Evolutionary conservation across 2,888 invertebrate species (phyloP), one percentile per base, ranked within the genome.

Genomic region (Neuroscelio doddi): DNA sequence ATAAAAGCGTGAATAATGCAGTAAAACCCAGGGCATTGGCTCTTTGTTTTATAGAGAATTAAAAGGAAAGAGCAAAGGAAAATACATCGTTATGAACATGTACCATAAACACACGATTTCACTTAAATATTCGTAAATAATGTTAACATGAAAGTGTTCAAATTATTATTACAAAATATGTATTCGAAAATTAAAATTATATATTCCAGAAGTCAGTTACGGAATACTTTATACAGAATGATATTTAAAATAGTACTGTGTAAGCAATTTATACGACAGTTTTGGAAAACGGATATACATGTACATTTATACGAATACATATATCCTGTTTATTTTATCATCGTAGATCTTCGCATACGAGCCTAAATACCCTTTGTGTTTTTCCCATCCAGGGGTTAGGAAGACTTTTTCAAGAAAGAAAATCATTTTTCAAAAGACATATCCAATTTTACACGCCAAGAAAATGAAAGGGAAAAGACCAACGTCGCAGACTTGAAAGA

Each of bases 1-100:
- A 64, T 64, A 58, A 68, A 68, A 68, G 64, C 55, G 58, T 64
- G 62, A 68, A 68, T 68, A 68, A 64, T 53, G 59, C 42, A 12
- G 27, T 17, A 42, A 63, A 62, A 42, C 45, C 45, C 59, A 24
- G 53, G 34, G 39, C 58, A 62, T 68, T 42, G 47, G 56, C 46
- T 51, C 56, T 53, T 64, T 68, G 64, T 68, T 64, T 64, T 64
- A 64, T 52, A 47, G 34, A 34, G 47, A 51, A 49, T 17, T 34
- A 51, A 39, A 41, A 27, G 55, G 14, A 38, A 34, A 32, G 39
- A 21, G 44, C 21, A 5, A 5, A 5, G 21, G 5, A 21, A 5
- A 21, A 21, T 21, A 21, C 5, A 21, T 21, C 21, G 21, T 21
- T 21, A 21, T 21, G 21, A 3, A 21, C 3, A 5, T 21, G 21